A percentile compares a stretch with the other conserved stretches of the same genome.
phyloP scores from a whole-genome alignment of 2,888 invertebrate species.

The Alentia gelatinosa region DNA sequence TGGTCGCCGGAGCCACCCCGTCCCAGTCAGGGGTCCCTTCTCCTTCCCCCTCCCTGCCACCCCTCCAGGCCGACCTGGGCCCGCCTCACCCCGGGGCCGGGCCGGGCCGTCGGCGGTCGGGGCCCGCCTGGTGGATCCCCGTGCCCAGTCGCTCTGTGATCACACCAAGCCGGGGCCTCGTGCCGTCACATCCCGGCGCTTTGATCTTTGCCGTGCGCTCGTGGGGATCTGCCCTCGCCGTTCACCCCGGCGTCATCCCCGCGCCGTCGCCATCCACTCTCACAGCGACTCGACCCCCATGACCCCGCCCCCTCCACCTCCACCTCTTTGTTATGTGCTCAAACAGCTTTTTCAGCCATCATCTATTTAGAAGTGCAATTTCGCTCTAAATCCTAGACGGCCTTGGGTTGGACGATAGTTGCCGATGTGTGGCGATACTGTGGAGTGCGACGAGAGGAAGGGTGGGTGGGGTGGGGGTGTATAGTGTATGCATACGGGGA shows the following conservation, averaged over 20 bases:
- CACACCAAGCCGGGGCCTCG: neutral
- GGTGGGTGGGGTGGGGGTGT: too few relatives aligned
- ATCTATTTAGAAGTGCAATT: neutral
- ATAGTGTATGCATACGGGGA: too few relatives aligned
- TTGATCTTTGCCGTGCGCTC: neutral
- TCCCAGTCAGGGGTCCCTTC: slow-evolving; percentile 32
- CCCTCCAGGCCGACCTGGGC: neutral
- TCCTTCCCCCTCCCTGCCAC: too few relatives aligned
- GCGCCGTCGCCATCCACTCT: neutral
- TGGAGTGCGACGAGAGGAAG: too few relatives aligned
- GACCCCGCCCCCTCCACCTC: neutral
- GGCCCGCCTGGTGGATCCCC: neutral
- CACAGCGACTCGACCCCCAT: neutral
- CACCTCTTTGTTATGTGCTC: neutral
- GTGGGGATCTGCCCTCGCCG: neutral
- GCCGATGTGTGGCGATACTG: too few relatives aligned
- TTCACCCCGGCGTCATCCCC: neutral
- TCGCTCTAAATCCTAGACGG: neutral
- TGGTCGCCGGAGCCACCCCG: neutral
- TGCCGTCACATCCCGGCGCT: neutral
- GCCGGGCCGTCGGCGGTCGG: neutral
- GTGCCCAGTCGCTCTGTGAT: neutral
- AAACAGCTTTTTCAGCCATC: neutral
- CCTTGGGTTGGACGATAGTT: too few relatives aligned
- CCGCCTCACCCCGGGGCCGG: neutral